A percentile compares a stretch with the other conserved stretches of the same genome.
Conservation (phyloP, 1,140 invertebrate genomes). For the Caenorhabditis brenneri region DNA sequence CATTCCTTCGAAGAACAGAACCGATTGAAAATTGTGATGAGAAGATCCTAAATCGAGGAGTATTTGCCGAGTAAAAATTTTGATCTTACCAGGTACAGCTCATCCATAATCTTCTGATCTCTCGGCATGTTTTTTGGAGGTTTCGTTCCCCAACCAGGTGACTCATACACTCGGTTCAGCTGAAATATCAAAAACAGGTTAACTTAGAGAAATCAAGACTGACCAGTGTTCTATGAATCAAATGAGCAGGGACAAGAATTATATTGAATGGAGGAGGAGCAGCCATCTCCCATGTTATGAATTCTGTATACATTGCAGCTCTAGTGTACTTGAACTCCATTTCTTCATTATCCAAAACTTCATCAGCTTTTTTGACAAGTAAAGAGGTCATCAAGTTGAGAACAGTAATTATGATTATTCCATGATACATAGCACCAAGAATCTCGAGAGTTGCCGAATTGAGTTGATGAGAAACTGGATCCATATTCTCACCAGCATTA, state of each 20-base stretch:
- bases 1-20: not conserved
- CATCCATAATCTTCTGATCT: not conserved
- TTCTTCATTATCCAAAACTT: slow-evolving; percentile 52
- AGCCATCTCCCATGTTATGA: slow-evolving; percentile 11
- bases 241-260: not conserved
- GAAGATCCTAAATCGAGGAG: not conserved
- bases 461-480: not conserved
- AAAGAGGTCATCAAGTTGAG: slow-evolving; percentile 52
- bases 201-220: not conserved
- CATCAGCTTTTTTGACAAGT: slow-evolving; percentile 49
- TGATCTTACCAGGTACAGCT: not conserved
- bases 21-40: not conserved
- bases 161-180: not conserved
- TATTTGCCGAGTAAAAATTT: not conserved
- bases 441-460: slow-evolving; percentile 19
- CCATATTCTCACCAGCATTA: slow-evolving; percentile 45
- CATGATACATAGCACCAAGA: slow-evolving; percentile 40
- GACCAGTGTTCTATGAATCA: not conserved
- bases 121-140: not conserved
- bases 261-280: slow-evolving; percentile 44
- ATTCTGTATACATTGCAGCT: slow-evolving; percentile 46
- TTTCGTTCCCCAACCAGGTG: not conserved
- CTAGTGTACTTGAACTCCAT: slow-evolving; percentile 51
- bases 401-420: slow-evolving; percentile 38
- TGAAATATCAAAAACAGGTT: not conserved